Evolutionary conservation across 1,140 invertebrate genomes (phyloP).

Genomic region (Tetramorium alpestre): DNA sequence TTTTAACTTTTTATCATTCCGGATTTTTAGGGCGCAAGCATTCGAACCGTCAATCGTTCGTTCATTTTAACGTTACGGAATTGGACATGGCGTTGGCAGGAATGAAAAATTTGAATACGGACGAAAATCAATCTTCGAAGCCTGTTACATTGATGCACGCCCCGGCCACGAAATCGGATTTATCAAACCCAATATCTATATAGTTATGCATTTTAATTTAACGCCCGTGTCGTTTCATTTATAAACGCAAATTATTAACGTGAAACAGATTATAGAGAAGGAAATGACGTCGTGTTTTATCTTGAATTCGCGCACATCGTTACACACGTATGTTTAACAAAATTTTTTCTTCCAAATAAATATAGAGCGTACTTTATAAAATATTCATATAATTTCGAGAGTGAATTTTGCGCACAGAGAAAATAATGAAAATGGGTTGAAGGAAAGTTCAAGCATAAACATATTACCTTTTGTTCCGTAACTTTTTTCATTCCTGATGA

Average conservation of each 20-base stretch:
- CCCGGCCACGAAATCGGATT: constrained; percentile 47
- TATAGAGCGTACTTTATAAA: neutral
- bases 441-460: neutral
- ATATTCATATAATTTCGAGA: neutral
- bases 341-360: neutral
- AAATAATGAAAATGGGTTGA: neutral
- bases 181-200: constrained; percentile 50
- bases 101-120: constrained; percentile 58
- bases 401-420: neutral
- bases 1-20: constrained; percentile 13
- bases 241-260: constrained; percentile 42
- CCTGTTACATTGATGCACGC: constrained; percentile 46
- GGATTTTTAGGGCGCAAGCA: constrained; percentile 43
- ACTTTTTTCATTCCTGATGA: neutral
- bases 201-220: constrained; percentile 57
- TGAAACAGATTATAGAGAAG: neutral
- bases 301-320: constrained; percentile 13
- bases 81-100: constrained; percentile 45
- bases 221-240: constrained; percentile 33
- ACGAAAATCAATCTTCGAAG: constrained; percentile 55
- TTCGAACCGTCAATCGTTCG: constrained; percentile 49
- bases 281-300: constrained; percentile 7
- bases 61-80: constrained; percentile 57
- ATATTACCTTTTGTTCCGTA: neutral
- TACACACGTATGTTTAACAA: neutral